A percentile compares a stretch with the other conserved stretches of the same genome.
Conservation (phyloP, 2,888 invertebrate genomes). For the Halictus ligatus region DNA sequence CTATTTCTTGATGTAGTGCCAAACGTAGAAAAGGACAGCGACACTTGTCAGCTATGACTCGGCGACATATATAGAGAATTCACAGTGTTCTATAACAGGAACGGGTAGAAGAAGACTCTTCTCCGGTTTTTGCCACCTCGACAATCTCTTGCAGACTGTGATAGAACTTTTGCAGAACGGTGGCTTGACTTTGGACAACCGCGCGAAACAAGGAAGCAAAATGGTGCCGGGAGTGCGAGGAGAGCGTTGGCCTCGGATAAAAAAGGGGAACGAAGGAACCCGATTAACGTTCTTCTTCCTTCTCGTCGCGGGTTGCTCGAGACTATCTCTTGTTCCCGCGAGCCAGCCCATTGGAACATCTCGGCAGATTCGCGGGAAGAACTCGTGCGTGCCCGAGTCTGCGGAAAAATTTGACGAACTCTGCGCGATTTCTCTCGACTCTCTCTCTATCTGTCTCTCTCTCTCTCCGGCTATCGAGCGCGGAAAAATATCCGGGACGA, state of each 20-base stretch:
- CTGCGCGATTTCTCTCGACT: constrained; percentile 29
- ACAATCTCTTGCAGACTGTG: neutral
- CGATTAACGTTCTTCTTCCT: neutral
- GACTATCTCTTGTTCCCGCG: constrained; percentile 4
- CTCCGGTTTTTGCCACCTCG: neutral
- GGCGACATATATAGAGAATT: no score
- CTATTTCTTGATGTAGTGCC: no score
- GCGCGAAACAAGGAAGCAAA: neutral
- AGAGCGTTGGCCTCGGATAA: neutral
- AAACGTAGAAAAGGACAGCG: no score
- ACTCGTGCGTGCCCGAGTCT: constrained; percentile 11
- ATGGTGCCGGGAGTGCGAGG: neutral
- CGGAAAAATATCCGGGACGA: constrained; percentile 18
- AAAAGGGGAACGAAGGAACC: neutral
- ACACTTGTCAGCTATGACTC: no score
- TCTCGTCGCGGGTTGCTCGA: neutral
- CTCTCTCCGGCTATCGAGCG: constrained; percentile 3
- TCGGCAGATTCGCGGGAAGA: neutral
- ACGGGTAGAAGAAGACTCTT: neutral
- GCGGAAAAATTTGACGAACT: constrained; percentile 55
- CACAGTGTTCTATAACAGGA: neutral
- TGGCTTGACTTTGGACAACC: neutral
- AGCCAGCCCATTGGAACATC: neutral
- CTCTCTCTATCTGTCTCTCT: neutral
- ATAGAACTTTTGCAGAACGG: neutral